Evolutionary conservation across 2,113 vertebrate species (phyloP), one percentile per base, ranked within the genome.

Genomic region (Setophaga kirtlandii): DNA sequence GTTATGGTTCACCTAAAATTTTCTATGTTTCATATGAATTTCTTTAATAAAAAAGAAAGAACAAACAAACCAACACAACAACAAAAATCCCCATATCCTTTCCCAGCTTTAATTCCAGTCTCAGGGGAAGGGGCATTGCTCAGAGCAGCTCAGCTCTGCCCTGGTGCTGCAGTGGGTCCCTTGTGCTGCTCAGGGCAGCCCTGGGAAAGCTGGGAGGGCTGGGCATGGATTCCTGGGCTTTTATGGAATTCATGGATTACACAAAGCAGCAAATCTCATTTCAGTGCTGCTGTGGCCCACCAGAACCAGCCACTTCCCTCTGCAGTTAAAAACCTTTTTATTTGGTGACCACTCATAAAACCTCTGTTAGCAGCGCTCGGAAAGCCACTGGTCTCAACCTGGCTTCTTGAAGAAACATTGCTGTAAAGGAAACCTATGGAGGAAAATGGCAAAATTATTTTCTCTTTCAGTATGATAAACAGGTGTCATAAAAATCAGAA

Each of bases 161-260:
- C 53, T 9, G 25, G 12, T 8, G 1, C 42, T 33, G 47, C 56
- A 28, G 0, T 2, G 7, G 19, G 6, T 23, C 4, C 39, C 2
- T 7, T 6, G 21, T 42, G 9, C 11, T 63, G 27, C 70, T 47
- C 37, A 11, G 31, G 28, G 11, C 33, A 71, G 58, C 31, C 31
- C 15, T 22, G 37, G 37, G 37, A 33, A 49, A 60, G 37, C 39
- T 47, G 10, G 15, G 2, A 82, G 42, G 23, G 35, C 39, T 80
- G 37, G 2, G 42, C 55, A 50, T 83, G n/a, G 30, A 50, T 1
- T 23, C 17, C 28, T 30, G 69, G 50, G 3, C 2, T 0, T 55
- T 9, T 30, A 0, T 14, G 17, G 8, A 33, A 46, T 47, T 53
- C 63, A 23, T 0, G 30, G 49, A 14, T 53, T 5, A 6, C 19